Base-by-base conservation (phyloP, 2,888 invertebrate species). In the Blomia tropicalis region DNA sequence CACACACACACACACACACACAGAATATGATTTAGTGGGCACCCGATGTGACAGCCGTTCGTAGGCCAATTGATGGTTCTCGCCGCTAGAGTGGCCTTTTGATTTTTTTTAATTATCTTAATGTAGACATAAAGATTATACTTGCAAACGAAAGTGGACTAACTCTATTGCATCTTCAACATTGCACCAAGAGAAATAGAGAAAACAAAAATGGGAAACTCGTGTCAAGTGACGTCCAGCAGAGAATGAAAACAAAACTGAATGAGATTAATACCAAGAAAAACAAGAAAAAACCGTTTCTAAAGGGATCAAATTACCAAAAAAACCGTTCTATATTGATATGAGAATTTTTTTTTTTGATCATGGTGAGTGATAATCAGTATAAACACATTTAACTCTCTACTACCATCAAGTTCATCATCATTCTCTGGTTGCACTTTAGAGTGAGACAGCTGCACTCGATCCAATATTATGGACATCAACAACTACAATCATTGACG, bases 61-160 rank as follows among this genome's bases (percentile, higher is more conserved):
- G n/a, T n/a, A n/a, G 27, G 51, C 51, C 36, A 19, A 47, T 47
- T 47, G 41, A 41, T 41, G 41, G 23, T 27, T 7, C 5, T 27
- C 51, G 7, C 51, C 7, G 7, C 51, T 11, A 47, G 17, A 19
- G 51, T 11, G 5, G 51, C 7, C 51, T 7, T 47, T 47, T 47
- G 51, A 47, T 47, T 47, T 47, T 41, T n/a, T 47, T 47, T 47
- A 47, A 47, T 47, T 47, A 47, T 47, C 51, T 19, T 47, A 47
- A 47, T 47, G 51, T n/a, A 47, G n/a, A n/a, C n/a, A n/a, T n/a
- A n/a, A n/a, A n/a, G 51, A 47, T 47, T 47, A 47, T 47, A 47
- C 51, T 47, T 47, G 51, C 51, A 47, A 47, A 27, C 14, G 14
- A 17, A 17, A 41, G 41, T 41, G 41, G n/a, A 41, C 41, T 14